A percentile compares a stretch with the other conserved stretches of the same genome.
phyloP scores from a whole-genome alignment of 1,140 invertebrate genomes.

The Dinoponera quadriceps region DNA sequence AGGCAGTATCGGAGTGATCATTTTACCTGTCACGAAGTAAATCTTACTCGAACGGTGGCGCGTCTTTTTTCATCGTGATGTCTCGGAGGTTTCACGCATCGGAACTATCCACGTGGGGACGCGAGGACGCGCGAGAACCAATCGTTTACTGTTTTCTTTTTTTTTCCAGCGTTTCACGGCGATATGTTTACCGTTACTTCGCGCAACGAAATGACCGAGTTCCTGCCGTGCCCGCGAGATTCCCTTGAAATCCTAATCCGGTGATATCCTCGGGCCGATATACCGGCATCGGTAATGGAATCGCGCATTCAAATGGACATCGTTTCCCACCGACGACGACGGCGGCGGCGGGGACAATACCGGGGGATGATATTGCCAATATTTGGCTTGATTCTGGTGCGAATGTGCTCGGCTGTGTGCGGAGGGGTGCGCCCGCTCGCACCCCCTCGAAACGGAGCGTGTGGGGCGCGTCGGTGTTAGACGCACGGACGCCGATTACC shows the following conservation, averaged over 20 bases:
- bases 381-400: slow-evolving; percentile 85
- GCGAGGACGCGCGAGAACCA: no score
- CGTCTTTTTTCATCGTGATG: no score
- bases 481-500: slow-evolving; percentile 80
- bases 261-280: slow-evolving; percentile 69
- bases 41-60: no score
- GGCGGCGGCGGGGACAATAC: slow-evolving; percentile 74
- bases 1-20: no score
- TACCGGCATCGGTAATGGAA: slow-evolving; percentile 71
- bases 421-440: slow-evolving; percentile 62
- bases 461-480: slow-evolving; percentile 77
- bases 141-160: background rate
- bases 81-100: background rate
- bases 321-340: slow-evolving; percentile 70
- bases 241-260: slow-evolving; percentile 70
- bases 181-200: slow-evolving; percentile 42
- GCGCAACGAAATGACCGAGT: slow-evolving; percentile 52
- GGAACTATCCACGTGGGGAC: background rate
- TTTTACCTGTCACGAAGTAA: no score
- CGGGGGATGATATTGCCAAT: slow-evolving; percentile 84
- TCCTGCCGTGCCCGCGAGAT: slow-evolving; percentile 13
- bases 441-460: slow-evolving; percentile 47
- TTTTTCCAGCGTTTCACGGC: background rate
- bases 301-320: slow-evolving; percentile 75
- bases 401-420: slow-evolving; percentile 68